Percentiles rank a stretch among this genome's conserved stretches.
Conservation (phyloP, 2,113 vertebrate species). For the Tapirus terrestris region DNA sequence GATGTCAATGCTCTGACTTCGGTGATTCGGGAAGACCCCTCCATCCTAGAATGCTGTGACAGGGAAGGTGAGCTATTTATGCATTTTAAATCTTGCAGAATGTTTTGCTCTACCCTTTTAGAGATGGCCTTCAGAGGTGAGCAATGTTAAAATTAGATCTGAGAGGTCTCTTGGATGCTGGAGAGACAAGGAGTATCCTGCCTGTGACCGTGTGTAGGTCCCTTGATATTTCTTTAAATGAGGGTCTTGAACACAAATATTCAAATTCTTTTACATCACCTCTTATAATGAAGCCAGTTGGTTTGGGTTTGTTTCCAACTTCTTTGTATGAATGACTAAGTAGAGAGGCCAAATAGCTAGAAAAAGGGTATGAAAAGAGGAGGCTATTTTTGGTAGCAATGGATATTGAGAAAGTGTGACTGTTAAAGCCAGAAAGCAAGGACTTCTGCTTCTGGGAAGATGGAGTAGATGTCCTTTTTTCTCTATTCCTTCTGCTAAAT, state of each 20-base stretch:
- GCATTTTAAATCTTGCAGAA: not conserved
- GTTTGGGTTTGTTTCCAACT: not conserved
- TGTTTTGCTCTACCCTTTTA: not conserved
- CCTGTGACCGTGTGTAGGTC: not conserved
- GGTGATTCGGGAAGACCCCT: conserved; percentile 93
- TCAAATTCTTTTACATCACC: not conserved
- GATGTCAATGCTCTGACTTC: conserved; percentile 92
- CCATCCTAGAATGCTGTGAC: conserved; percentile 93
- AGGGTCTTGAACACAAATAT: not conserved
- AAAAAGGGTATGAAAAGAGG: not conserved
- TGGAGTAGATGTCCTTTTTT: not conserved
- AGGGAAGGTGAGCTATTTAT: conserved; percentile 87
- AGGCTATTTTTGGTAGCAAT: not conserved
- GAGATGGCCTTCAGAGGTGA: not conserved
- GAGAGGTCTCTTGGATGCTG: not conserved
- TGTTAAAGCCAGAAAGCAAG: not conserved
- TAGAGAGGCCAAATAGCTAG: not conserved
- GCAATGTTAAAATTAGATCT: not conserved
- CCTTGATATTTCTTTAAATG: not conserved
- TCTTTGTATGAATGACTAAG: not conserved
- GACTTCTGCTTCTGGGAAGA: not conserved
- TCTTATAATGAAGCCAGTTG: not conserved
- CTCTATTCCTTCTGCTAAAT: not conserved
- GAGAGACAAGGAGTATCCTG: not conserved
- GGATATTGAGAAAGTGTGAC: not conserved